These are phyloP conservation scores for Myiothlypis chrysogaster DNA, from an alignment of 2,797 vertebrate genomes.

Conservation along the genomic window DNA sequence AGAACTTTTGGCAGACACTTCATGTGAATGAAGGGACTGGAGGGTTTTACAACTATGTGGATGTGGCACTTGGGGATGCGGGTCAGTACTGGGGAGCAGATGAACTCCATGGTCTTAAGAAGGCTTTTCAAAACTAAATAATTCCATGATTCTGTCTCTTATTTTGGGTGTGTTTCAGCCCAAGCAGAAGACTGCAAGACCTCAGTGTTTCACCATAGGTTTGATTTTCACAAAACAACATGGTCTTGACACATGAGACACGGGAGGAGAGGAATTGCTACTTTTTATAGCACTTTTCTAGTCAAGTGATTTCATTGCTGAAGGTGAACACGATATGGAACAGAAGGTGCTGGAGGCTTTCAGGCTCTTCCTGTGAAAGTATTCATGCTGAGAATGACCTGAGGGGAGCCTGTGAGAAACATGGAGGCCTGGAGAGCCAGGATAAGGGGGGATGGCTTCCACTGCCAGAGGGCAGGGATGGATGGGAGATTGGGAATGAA, in stretches of 20 bases:
- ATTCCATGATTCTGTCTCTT: not conserved
- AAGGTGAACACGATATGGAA: not conserved
- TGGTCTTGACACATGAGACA: not conserved
- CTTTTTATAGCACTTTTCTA: not conserved
- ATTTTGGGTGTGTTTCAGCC: not conserved
- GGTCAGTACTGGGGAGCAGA: not conserved
- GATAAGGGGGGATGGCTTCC: not conserved
- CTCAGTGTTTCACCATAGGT: not conserved
- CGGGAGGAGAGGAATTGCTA: not conserved
- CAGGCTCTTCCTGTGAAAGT: not conserved
- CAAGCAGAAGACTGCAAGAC: not conserved
- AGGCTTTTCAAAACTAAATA: not conserved
- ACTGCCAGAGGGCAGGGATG: not conserved
- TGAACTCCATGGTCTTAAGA: no score
- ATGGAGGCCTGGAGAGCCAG: not conserved
- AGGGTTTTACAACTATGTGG: not conserved
- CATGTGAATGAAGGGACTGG: not conserved
- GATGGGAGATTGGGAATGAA: not conserved
- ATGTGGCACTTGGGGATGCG: no score
- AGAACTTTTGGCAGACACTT: not conserved
- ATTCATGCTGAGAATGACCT: rapidly evolving
- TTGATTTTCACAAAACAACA: not conserved
- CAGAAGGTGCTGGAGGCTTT: not conserved
- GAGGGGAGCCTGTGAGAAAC: not conserved
- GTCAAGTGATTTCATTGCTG: not conserved